phyloP scores from a whole-genome alignment of 2,113 vertebrate genomes.

The Thinocorus orbignyianus region DNA sequence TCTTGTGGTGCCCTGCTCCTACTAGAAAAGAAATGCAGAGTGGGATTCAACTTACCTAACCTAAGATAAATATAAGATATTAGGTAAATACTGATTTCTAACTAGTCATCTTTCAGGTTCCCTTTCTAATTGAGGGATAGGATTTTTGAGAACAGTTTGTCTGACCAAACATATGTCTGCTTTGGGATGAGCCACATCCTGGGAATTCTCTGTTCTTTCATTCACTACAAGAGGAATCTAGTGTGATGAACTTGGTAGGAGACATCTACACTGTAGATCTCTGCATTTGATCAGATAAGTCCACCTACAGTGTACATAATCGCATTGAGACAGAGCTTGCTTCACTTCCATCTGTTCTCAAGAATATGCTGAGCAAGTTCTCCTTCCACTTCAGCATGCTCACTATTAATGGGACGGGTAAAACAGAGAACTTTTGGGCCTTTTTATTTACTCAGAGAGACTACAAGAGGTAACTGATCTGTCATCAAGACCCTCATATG shows the following conservation, averaged over 20 bases:
- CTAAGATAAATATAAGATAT: background rate
- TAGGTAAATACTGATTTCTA: background rate
- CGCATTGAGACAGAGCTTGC: background rate
- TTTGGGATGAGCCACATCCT: background rate
- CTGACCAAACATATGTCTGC: background rate
- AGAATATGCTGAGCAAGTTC: background rate
- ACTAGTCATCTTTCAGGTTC: background rate
- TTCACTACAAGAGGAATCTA: background rate
- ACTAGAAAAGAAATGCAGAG: background rate
- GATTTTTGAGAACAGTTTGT: background rate
- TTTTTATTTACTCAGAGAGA: background rate
- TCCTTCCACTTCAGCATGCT: background rate
- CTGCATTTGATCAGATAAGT: constrained; percentile 46
- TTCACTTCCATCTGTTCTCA: constrained; percentile 21
- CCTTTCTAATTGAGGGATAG: background rate
- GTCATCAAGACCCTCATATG: background rate
- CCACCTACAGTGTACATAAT: background rate
- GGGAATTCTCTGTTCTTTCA: constrained; percentile 11
- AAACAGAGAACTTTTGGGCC: background rate
- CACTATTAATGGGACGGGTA: background rate
- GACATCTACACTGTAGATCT: constrained; percentile 48
- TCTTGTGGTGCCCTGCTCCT: background rate
- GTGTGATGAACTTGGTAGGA: constrained; percentile 2
- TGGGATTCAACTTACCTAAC: background rate
- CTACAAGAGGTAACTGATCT: background rate